Evolutionary conservation across 2,888 invertebrate genomes (phyloP).

Genomic region (Tetanocera ferruginea): DNA sequence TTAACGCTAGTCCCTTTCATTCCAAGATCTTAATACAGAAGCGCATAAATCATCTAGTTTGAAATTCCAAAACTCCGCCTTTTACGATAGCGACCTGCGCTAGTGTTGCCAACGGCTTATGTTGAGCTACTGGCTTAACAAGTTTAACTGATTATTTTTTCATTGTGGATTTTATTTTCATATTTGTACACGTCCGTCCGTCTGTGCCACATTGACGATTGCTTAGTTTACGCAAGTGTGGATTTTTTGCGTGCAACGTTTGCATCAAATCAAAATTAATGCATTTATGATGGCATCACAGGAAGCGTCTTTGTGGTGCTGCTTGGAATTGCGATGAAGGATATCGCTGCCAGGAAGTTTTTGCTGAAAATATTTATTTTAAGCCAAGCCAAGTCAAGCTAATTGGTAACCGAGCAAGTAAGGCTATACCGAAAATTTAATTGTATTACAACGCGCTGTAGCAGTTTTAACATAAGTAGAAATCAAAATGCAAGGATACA

Average conservation of each 20-base stretch:
- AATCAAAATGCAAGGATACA: no score
- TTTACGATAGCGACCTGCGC: conserved; percentile 4
- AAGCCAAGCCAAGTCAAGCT: no score
- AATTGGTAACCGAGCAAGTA: no score
- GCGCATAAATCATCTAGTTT: conserved; percentile 37
- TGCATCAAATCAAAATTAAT: conserved; percentile 40
- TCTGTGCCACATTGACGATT: neutral
- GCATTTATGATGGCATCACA: conserved; percentile 41
- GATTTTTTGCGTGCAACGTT: neutral
- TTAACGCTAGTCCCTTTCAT: neutral
- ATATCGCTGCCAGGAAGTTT: neutral
- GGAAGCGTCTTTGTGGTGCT: conserved; percentile 22
- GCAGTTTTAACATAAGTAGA: no score
- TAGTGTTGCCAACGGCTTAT: conserved; percentile 20
- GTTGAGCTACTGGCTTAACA: conserved; percentile 27
- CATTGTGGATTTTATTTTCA: neutral
- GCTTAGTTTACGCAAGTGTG: neutral
- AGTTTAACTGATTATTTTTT: conserved; percentile 1
- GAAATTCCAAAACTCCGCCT: conserved; percentile 34
- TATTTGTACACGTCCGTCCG: neutral
- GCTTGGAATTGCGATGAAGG: neutral
- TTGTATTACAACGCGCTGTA: no score
- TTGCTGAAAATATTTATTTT: no score
- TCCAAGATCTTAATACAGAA: conserved; percentile 36
- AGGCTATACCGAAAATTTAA: no score